A percentile compares a stretch with the other conserved stretches of the same genome.
Conservation (phyloP, 1,140 invertebrate species). For the Meloidogyne exigua region DNA sequence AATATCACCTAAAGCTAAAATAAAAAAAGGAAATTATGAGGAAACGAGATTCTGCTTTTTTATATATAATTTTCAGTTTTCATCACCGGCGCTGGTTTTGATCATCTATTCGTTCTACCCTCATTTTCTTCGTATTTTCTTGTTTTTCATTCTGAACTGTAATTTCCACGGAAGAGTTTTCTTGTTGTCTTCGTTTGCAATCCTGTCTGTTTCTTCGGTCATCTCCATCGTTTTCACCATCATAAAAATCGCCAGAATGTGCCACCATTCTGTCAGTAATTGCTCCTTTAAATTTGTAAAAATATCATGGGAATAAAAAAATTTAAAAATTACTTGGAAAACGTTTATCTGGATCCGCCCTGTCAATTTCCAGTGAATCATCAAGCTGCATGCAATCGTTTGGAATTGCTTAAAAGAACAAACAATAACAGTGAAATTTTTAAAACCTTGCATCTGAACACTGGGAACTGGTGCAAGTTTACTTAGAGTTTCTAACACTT, state of each 20-base stretch:
- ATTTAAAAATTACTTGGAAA: constrained; percentile 42
- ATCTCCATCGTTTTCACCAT: constrained; percentile 73
- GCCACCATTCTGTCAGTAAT: constrained; percentile 83
- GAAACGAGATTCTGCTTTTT: not conserved
- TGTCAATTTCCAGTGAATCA: constrained; percentile 41
- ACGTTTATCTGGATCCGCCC: constrained; percentile 56
- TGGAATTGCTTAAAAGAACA: constrained; percentile 73
- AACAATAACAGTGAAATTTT: not conserved
- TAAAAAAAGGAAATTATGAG: not conserved
- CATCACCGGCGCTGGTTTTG: not conserved
- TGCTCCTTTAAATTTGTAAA: constrained; percentile 71
- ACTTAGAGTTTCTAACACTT: constrained; percentile 86
- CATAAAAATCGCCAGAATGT: constrained; percentile 92
- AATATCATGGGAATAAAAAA: constrained; percentile 2
- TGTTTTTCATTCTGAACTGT: not conserved
- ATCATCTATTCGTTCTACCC: not conserved
- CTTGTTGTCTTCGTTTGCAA: constrained; percentile 16
- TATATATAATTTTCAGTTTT: not conserved
- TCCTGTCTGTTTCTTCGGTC: constrained; percentile 43
- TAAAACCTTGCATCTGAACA: constrained; percentile 83
- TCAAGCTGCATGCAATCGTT: constrained; percentile 73
- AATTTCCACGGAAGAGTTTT: not conserved
- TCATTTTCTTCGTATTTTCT: not conserved
- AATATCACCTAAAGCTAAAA: no score
- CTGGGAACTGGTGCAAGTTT: constrained; percentile 96